These are phyloP conservation scores for Argynnis bischoffii DNA, from an alignment of 2,888 invertebrate species.

Conservation along the genomic window DNA sequence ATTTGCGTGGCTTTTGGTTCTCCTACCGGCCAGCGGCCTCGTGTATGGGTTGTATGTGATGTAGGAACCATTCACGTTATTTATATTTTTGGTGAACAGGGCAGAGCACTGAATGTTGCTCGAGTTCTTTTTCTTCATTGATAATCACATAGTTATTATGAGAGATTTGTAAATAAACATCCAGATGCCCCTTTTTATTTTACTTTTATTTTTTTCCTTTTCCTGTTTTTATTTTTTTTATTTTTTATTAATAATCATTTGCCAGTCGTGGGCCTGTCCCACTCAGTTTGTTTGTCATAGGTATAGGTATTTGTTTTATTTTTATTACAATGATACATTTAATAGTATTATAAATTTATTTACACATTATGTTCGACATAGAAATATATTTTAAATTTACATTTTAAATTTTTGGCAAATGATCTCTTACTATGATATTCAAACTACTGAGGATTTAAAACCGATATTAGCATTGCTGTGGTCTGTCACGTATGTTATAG, in stretches of 20 bases:
- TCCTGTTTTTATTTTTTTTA: conserved; percentile 34
- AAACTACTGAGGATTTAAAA: conserved; percentile 42
- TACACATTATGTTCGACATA: not conserved
- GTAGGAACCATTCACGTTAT: conserved; percentile 70
- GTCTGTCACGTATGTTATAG: conserved; percentile 17
- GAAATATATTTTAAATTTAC: not conserved
- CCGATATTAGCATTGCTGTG: conserved; percentile 40
- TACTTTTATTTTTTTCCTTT: conserved; percentile 67
- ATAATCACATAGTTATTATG: conserved; percentile 78
- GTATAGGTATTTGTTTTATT: not conserved
- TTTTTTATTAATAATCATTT: not conserved
- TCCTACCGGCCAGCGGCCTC: conserved; percentile 35
- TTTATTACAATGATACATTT: too few species aligned
- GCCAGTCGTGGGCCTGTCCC: conserved; percentile 52
- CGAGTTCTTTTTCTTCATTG: conserved; percentile 73
- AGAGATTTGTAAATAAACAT: conserved; percentile 81
- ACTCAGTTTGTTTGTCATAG: conserved; percentile 32
- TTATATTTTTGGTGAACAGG: conserved; percentile 72
- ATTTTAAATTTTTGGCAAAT: conserved; percentile 1
- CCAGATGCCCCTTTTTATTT: conserved; percentile 80
- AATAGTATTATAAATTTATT: too few species aligned
- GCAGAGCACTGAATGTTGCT: conserved; percentile 71
- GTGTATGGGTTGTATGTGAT: conserved; percentile 70
- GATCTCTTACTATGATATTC: not conserved
- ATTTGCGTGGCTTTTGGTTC: conserved; percentile 6